Base-by-base conservation (phyloP, 2,797 vertebrate genomes). In the Periophthalmus magnuspinnatus region DNA sequence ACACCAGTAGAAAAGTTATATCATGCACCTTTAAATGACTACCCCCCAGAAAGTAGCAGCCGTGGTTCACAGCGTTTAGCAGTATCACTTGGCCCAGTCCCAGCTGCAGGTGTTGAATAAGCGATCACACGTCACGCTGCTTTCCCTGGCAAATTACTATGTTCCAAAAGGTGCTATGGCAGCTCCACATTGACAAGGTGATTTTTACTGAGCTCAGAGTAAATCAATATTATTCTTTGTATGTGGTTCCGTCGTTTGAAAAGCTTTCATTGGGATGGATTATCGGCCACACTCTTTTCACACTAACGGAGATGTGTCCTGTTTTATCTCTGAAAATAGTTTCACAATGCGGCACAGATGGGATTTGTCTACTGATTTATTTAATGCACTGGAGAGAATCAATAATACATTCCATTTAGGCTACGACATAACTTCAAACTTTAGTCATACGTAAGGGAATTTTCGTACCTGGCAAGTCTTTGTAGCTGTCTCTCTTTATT, bases 181-280 rank as follows among this genome's bases (percentile, higher is more conserved):
- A 38, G 34, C 38, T 47, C 41, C 61, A 47, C 21, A 48, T 28
- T 28, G 41, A 64, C 41, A 45, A 13, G 41, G 41, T 32, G 61
- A 64, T 48, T 64, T n/a, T 28, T 47, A 13, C 22, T 32, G 61
- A 6, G 34, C 38, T 63, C 16, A 6, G 21, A 48, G 61, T 64
- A 28, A 64, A 28, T 64, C 61, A 64, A 48, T 64, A 28, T 28
- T 17, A 64, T 48, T 48, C 22, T 48, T 47, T 64, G 21, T n/a
- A 41, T 28, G 14, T 11, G 61, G 14, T 64, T 64, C 19, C 5
- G 32, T 63, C 60, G 60, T 45, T 63, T 45, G 21, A 47, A 64
- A 64, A 19, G 22, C 38, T 47, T 47, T 64, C 14, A 47, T 28
- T 64, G 41, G 41, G 41, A 63, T 63, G 16, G 61, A 47, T 64